These are phyloP conservation scores for Lineus longissimus DNA, from an alignment of 1,140 invertebrate genomes.

Conservation along the genomic window DNA sequence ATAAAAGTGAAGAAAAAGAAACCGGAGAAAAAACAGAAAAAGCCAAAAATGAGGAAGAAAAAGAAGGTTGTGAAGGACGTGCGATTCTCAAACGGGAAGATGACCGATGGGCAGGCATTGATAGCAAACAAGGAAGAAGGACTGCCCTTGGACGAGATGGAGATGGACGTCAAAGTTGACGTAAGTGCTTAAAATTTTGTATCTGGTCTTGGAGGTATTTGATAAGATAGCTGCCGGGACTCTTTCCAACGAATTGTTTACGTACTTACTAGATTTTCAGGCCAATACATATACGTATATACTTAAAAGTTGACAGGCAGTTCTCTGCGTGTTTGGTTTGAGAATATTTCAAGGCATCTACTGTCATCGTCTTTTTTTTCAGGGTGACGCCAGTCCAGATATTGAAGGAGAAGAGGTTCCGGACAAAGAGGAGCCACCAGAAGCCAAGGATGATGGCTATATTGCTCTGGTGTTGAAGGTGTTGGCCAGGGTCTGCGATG, in stretches of 20 bases:
- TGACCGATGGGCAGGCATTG: constrained; percentile 10
- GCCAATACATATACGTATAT: no score
- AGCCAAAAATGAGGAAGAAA: not conserved
- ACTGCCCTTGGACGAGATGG: constrained; percentile 5
- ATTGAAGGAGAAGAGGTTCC: not conserved
- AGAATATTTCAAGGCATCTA: no score
- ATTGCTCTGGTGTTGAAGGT: constrained; percentile 51
- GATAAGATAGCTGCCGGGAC: no score
- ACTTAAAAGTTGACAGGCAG: no score
- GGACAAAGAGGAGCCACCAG: constrained; percentile 31
- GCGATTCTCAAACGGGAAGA: constrained; percentile 2
- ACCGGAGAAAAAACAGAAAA: constrained; percentile 1
- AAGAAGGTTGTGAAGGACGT: not conserved
- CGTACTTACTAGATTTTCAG: not conserved
- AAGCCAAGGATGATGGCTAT: constrained; percentile 51
- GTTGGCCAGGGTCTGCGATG: constrained; percentile 51
- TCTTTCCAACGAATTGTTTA: not conserved
- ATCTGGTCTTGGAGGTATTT: no score
- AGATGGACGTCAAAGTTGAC: constrained; percentile 6
- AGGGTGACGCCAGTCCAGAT: not conserved
- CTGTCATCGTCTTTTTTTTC: not conserved
- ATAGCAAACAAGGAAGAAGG: constrained; percentile 8
- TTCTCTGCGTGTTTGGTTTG: no score
- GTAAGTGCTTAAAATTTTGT: no score
- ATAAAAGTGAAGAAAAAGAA: constrained; percentile 2